Evolutionary conservation across 1,140 invertebrate genomes (phyloP).

Genomic region (Dermatophagoides farinae): DNA sequence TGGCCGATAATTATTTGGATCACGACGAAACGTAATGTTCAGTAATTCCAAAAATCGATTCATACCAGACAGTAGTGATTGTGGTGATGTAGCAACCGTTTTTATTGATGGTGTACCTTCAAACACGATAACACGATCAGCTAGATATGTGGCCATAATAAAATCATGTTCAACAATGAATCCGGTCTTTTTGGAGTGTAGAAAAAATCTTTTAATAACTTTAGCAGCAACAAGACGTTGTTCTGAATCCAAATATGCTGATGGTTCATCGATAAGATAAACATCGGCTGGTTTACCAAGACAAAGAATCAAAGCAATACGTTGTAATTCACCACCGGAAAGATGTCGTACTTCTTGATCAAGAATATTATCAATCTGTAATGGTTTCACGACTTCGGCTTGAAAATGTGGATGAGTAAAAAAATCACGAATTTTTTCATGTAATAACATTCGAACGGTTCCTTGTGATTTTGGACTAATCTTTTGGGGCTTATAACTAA

Average conservation of each 20-base stretch:
- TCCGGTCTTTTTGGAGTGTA: constrained; percentile 97
- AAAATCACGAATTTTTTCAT: constrained; percentile 89
- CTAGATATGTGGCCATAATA: constrained; percentile 98
- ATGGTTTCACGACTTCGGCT: constrained; percentile 96
- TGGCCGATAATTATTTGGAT: constrained; percentile 95
- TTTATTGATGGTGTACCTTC: constrained; percentile 74
- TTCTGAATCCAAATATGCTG: constrained; percentile 96
- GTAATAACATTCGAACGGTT: constrained; percentile 67
- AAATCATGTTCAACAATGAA: constrained; percentile 99
- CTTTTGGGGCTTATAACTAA: constrained; percentile 99
- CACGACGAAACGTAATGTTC: constrained; percentile 91
- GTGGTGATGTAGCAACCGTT: constrained; percentile 73
- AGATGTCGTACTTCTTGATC: constrained; percentile 91
- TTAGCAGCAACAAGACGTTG: constrained; percentile 98
- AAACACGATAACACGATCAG: constrained; percentile 96
- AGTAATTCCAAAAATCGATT: constrained; percentile 90
- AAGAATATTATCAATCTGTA: constrained; percentile 92
- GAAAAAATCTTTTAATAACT: constrained; percentile 64
- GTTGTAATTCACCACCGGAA: constrained; percentile 96
- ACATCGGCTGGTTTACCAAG: constrained; percentile 96
- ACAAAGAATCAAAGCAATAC: constrained; percentile 84
- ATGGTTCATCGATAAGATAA: constrained; percentile 97
- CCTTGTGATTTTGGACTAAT: constrained; percentile 95
- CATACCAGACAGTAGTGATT: constrained; percentile 89
- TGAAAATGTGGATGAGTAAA: constrained; percentile 94